A percentile compares a stretch with the other conserved stretches of the same genome.
Evolutionary conservation across 2,888 invertebrate species (phyloP).

Genomic region (Nemurella pictetii): DNA sequence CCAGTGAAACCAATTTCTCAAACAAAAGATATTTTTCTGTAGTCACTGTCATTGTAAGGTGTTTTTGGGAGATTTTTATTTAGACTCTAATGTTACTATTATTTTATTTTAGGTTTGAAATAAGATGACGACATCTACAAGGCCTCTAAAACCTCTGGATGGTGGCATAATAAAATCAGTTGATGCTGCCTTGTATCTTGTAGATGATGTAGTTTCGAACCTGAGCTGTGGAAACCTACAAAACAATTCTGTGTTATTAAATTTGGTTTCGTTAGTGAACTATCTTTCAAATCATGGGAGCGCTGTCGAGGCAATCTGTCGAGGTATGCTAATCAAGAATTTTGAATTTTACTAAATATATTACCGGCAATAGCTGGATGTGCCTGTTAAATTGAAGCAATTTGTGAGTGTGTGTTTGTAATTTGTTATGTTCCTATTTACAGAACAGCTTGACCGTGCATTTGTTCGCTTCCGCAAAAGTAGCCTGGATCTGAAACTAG

Average conservation of each 20-base stretch:
- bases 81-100: neutral
- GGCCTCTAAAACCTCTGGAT: neutral
- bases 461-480: slow-evolving; percentile 88
- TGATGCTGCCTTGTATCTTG: neutral
- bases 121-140: neutral
- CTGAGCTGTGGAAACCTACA: neutral
- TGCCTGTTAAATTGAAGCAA: too few species aligned
- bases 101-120: too few species aligned
- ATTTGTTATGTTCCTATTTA: neutral
- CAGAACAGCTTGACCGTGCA: slow-evolving; percentile 52
- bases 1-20: too few species aligned
- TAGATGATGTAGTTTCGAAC: neutral
- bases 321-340: neutral
- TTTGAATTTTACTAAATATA: too few species aligned
- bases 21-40: too few species aligned
- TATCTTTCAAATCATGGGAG: neutral
- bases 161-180: neutral
- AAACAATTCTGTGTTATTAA: neutral
- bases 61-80: too few species aligned
- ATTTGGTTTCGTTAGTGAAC: neutral
- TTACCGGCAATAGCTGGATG: too few species aligned
- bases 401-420: neutral
- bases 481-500: slow-evolving; percentile 83
- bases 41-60: too few species aligned
- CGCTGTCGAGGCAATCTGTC: neutral